A percentile compares a stretch with the other conserved stretches of the same genome.
Conservation (phyloP, 2,888 invertebrate species). For the Drosophila trichaetosa region DNA sequence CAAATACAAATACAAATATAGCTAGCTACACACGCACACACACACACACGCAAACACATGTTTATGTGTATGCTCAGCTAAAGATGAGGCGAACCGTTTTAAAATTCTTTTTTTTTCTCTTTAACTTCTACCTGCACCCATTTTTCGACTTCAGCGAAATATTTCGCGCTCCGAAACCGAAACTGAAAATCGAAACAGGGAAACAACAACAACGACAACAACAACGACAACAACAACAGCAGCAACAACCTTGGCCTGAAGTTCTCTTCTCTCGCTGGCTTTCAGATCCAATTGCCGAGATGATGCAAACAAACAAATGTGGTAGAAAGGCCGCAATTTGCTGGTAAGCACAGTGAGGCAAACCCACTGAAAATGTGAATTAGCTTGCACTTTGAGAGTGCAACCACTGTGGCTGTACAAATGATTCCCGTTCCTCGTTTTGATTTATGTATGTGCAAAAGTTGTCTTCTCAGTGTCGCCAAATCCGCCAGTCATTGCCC, state of each 20-base stretch:
- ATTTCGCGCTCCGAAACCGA: constrained; percentile 50
- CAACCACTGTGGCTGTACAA: constrained; percentile 8
- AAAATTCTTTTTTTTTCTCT: constrained; percentile 54
- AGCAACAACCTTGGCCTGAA: constrained; percentile 74
- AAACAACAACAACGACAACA: constrained; percentile 26
- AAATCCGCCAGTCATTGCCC: constrained; percentile 76
- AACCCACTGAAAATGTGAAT: constrained; percentile 34
- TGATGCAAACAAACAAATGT: constrained; percentile 60
- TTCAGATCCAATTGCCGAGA: constrained; percentile 34
- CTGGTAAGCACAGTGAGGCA: constrained; percentile 64
- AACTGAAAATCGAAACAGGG: constrained; percentile 52
- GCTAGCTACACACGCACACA: constrained; percentile 16
- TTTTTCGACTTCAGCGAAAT: constrained; percentile 47
- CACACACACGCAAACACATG: constrained; percentile 17
- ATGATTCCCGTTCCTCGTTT: constrained; percentile 13
- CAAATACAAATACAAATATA: background rate
- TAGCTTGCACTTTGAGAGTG: constrained; percentile 1
- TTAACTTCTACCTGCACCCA: constrained; percentile 61
- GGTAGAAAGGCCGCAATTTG: constrained; percentile 17
- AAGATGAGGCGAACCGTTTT: constrained; percentile 55
- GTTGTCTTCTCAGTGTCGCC: constrained; percentile 51
- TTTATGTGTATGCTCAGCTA: background rate
- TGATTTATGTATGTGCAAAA: constrained; percentile 73
- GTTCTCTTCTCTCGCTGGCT: constrained; percentile 27
- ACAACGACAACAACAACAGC: constrained; percentile 47